Evolutionary conservation across 2,888 invertebrate species (phyloP).

Genomic region (Tolmerus cingulatus): DNA sequence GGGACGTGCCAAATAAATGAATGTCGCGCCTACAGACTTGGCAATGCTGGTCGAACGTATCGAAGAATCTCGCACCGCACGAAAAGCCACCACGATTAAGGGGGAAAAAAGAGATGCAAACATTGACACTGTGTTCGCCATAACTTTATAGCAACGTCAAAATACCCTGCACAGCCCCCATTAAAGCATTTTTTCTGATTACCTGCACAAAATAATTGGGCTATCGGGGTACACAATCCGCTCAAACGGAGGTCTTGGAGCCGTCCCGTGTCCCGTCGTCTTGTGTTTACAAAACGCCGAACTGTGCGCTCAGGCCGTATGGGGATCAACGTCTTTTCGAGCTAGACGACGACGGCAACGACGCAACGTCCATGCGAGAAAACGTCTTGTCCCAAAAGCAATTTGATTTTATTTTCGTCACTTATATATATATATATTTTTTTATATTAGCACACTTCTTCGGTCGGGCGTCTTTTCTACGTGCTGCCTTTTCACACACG

Average conservation of each 20-base stretch:
- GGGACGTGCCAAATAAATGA: background rate
- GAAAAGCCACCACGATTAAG: background rate
- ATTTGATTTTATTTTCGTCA: slow-evolving; percentile 6
- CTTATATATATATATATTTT: background rate
- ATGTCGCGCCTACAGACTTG: background rate
- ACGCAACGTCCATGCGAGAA: slow-evolving; percentile 21
- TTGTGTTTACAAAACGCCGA: background rate
- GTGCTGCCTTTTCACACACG: background rate
- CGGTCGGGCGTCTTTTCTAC: slow-evolving; percentile 4
- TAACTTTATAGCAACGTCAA: slow-evolving; percentile 40
- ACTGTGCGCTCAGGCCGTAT: background rate
- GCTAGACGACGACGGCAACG: background rate
- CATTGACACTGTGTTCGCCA: slow-evolving; percentile 6
- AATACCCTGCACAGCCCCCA: slow-evolving; percentile 2
- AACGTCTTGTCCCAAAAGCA: background rate
- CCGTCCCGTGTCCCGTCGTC: background rate
- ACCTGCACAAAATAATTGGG: slow-evolving; percentile 15
- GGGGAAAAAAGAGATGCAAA: background rate
- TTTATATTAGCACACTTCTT: background rate
- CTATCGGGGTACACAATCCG: background rate
- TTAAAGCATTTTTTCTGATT: slow-evolving; percentile 18
- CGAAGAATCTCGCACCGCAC: background rate
- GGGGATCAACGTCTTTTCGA: background rate
- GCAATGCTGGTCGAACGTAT: background rate
- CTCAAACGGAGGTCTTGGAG: background rate